phyloP scores from a whole-genome alignment of 2,113 vertebrate genomes.

The Crotalus helleri region DNA sequence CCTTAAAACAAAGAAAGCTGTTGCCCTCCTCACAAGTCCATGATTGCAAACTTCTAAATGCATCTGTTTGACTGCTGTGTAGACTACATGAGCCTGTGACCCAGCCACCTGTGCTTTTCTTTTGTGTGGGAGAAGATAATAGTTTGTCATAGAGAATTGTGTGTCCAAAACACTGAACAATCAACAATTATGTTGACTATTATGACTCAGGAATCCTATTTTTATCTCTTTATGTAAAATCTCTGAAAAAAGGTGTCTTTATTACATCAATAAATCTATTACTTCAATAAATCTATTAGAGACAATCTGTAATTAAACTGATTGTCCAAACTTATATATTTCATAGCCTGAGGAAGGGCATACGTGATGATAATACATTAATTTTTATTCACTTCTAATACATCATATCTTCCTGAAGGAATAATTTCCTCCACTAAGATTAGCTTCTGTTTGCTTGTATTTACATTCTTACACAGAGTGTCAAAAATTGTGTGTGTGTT shows the following conservation, averaged over 20 bases:
- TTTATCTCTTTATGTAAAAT: neutral
- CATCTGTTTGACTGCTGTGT: neutral
- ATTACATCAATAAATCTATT: neutral
- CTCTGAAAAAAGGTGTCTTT: neutral
- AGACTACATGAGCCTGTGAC: neutral
- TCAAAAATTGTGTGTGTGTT: neutral
- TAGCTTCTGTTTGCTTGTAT: neutral
- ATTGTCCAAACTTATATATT: neutral
- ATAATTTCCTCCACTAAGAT: neutral
- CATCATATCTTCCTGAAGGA: neutral
- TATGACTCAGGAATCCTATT: too few relatives aligned
- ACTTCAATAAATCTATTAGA: neutral
- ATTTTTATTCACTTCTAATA: neutral
- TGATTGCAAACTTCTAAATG: neutral
- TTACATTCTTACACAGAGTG: neutral
- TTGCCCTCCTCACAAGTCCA: neutral
- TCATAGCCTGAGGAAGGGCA: neutral
- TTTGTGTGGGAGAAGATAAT: neutral
- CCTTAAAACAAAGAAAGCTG: neutral
- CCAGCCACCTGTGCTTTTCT: neutral
- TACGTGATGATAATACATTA: neutral
- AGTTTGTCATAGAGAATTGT: neutral
- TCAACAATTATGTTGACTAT: neutral
- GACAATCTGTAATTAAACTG: neutral
- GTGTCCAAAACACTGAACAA: neutral